Evolutionary conservation across 1,140 invertebrate genomes (phyloP).

Genomic region (Drosophila serrata): DNA sequence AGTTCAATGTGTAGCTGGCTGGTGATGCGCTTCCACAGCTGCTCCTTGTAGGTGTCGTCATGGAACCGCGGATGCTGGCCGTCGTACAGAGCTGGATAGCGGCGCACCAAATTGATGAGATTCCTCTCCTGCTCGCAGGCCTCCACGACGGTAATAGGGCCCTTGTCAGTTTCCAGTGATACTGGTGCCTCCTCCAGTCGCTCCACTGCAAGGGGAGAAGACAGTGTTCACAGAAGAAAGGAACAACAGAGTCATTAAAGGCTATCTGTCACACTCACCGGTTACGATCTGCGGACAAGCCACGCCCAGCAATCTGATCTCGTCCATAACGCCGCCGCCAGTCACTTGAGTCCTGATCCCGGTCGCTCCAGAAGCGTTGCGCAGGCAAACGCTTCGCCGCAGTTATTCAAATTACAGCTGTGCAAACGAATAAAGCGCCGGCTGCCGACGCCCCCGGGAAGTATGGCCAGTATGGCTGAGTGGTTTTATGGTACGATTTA

Average conservation of each 20-base stretch:
- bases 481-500: neutral
- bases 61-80: constrained; percentile 24
- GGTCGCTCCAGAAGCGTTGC: neutral
- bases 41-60: constrained; percentile 34
- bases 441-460: neutral
- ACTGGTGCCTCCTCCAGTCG: neutral
- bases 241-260: neutral
- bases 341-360: neutral
- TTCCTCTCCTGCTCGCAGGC: constrained; percentile 1
- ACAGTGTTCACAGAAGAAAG: neutral
- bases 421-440: neutral
- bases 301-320: neutral
- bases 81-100: constrained; percentile 40
- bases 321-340: neutral
- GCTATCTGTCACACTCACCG: neutral
- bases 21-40: constrained; percentile 53
- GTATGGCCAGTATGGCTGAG: neutral
- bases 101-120: constrained; percentile 38
- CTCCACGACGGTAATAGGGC: neutral
- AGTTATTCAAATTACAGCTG: neutral
- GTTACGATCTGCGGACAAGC: no score
- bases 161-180: neutral
- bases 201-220: neutral
- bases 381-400: neutral
- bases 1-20: constrained; percentile 1